Base-by-base conservation (phyloP, 2,797 vertebrate genomes). In the Gambelia wislizenii region DNA sequence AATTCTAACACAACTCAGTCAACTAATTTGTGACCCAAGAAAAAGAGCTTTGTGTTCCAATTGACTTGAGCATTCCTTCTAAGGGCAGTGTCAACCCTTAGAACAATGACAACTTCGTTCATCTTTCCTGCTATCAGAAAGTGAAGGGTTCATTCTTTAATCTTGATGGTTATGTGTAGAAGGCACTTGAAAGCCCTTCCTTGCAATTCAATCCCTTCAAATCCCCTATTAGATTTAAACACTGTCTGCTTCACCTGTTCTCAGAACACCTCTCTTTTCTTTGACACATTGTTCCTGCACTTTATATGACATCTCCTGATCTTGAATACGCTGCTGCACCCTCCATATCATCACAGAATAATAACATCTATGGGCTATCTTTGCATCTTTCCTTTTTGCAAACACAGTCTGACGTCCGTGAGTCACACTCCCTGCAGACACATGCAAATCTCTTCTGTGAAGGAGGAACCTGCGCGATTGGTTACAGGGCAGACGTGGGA, bases 91-190 rank as follows among this genome's bases (percentile, higher is more conserved):
- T n/a, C n/a, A n/a, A 93, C 0, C 2, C 90, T 91, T 91, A 27
- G 87, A 95, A 95, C 91, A 94, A 92, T 90, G 91, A 92, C 93
- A 94, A 93, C 82, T 87, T 93, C 94, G 92, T 95, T 95, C 94
- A 92, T 95, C 91, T 94, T 88, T 82, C 75, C 83, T 76, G 74
- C 85, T 75, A 92, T 85, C 83, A 92, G 74, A 93, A 92, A 94
- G 90, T 87, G 70, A 87, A 90, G 92, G 92, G 91, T 94, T 95
- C 91, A 89, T 27, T 0, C 94, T 95, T 94, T 92, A 87, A 70
- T 92, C 89, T 88, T 90, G 92, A 91, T 93, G 90, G 78, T 90
- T 3, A 0, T 0, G 0, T 25, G 33, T 91, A 89, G 87, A 92
- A 93, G 88, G 90, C 7, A 2, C 88, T 94, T 91, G 86, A 95